phyloP scores from a whole-genome alignment of 2,113 vertebrate genomes.

The Oriolus oriolus region DNA sequence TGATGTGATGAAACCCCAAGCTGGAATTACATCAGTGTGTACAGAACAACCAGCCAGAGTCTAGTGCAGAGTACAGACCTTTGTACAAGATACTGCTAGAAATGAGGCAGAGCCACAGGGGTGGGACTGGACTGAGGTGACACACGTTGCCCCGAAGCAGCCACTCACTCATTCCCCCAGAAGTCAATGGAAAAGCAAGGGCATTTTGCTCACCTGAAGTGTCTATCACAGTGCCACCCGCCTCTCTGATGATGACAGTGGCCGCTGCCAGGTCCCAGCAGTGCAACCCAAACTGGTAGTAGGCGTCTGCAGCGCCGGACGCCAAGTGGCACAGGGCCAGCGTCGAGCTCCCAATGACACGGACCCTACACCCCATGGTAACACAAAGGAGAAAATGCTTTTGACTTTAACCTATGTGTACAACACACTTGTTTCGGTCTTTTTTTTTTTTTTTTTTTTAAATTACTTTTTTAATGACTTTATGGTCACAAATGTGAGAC shows the following conservation, averaged over 20 bases:
- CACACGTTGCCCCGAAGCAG: neutral
- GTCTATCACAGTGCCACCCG: conserved; percentile 83
- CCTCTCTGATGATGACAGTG: conserved; percentile 85
- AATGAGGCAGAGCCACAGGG: neutral
- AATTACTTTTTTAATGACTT: neutral
- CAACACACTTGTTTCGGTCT: neutral
- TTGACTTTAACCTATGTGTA: neutral
- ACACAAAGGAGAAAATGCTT: neutral
- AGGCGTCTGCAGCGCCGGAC: conserved; percentile 80
- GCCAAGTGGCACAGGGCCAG: conserved; percentile 83
- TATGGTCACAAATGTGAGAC: neutral
- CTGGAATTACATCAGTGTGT: neutral
- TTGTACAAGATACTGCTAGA: neutral
- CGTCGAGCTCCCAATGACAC: conserved; percentile 85
- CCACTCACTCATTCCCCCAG: neutral
- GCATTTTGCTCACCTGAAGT: conserved; percentile 77
- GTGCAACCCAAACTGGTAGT: conserved; percentile 87
- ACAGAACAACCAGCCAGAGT: neutral
- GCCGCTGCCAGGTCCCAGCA: conserved; percentile 89
- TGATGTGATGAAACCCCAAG: neutral
- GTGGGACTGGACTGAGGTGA: neutral
- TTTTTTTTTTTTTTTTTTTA: neutral
- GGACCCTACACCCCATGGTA: conserved; percentile 61
- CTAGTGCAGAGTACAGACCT: neutral
- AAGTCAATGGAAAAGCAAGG: neutral